Conservation (phyloP, 2,888 invertebrate species). For the Drosophila atripex region DNA sequence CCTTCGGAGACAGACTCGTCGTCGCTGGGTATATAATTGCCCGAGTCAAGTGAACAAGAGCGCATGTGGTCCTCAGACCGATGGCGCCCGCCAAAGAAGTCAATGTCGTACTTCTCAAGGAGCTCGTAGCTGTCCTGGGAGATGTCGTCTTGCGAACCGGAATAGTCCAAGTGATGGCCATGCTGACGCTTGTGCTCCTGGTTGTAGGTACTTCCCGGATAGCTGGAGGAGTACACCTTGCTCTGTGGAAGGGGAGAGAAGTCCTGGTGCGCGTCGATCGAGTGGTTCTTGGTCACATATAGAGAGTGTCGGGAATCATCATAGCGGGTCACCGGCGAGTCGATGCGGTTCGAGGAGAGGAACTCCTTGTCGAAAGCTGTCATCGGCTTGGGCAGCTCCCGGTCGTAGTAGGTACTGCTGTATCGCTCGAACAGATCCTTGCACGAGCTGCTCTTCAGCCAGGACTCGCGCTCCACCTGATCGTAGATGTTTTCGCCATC, state of each 20-base stretch:
- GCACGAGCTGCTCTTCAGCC: constrained; percentile 93
- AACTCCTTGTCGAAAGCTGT: constrained; percentile 84
- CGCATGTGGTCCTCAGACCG: constrained; percentile 85
- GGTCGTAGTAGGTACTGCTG: constrained; percentile 86
- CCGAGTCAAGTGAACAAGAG: constrained; percentile 90
- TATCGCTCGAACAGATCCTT: constrained; percentile 90
- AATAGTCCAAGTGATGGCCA: constrained; percentile 83
- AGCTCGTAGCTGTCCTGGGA: constrained; percentile 95
- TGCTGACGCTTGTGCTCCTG: constrained; percentile 85
- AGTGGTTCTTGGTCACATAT: constrained; percentile 87
- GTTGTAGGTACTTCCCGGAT: constrained; percentile 91
- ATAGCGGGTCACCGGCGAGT: constrained; percentile 90
- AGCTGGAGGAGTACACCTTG: constrained; percentile 93
- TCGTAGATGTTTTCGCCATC: constrained; percentile 82
- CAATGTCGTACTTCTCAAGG: constrained; percentile 88
- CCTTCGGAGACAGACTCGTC: constrained; percentile 87
- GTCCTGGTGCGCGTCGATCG: constrained; percentile 89
- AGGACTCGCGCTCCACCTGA: constrained; percentile 84
- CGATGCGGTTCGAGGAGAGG: constrained; percentile 85
- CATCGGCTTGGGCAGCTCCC: constrained; percentile 84
- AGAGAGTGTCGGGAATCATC: constrained; percentile 88
- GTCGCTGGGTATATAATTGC: constrained; percentile 90
- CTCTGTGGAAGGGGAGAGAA: constrained; percentile 86
- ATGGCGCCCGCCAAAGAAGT: constrained; percentile 81
- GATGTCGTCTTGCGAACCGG: constrained; percentile 92